These are phyloP conservation scores for Vanessa cardui DNA, from an alignment of 2,888 invertebrate species.

Conservation along the genomic window DNA sequence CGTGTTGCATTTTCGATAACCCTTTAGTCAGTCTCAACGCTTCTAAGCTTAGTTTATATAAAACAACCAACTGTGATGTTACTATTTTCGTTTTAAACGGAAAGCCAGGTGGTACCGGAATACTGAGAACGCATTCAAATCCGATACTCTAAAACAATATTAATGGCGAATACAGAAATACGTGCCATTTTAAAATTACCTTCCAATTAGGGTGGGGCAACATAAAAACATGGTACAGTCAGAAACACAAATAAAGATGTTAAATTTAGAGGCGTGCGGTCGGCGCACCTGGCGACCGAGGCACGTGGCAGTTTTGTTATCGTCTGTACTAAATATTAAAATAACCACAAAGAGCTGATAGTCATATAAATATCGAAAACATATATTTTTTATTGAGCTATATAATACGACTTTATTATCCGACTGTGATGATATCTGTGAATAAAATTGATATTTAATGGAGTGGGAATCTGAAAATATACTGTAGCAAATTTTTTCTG, in stretches of 20 bases:
- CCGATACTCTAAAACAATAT: conserved; percentile 44
- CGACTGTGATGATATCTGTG: too few relatives aligned
- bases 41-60: neutral
- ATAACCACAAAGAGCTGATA: conserved; percentile 48
- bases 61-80: neutral
- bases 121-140: conserved; percentile 35
- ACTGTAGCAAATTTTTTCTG: too few relatives aligned
- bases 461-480: too few relatives aligned
- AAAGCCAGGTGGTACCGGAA: conserved; percentile 42
- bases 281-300: conserved; percentile 72
- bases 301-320: conserved; percentile 61
- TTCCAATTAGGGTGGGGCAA: conserved; percentile 60
- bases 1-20: too few relatives aligned
- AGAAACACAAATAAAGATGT: conserved; percentile 79
- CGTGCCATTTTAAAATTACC: conserved; percentile 65
- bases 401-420: too few relatives aligned
- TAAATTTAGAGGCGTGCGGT: conserved; percentile 80
- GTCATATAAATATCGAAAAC: too few relatives aligned
- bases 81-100: conserved; percentile 21
- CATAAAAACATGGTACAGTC: conserved; percentile 64
- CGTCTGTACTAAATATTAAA: conserved; percentile 61
- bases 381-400: too few relatives aligned
- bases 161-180: conserved; percentile 51
- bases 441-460: too few relatives aligned
- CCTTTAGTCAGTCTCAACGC: neutral